Base-by-base conservation (phyloP, 1,140 invertebrate species). In the Periplaneta americana region DNA sequence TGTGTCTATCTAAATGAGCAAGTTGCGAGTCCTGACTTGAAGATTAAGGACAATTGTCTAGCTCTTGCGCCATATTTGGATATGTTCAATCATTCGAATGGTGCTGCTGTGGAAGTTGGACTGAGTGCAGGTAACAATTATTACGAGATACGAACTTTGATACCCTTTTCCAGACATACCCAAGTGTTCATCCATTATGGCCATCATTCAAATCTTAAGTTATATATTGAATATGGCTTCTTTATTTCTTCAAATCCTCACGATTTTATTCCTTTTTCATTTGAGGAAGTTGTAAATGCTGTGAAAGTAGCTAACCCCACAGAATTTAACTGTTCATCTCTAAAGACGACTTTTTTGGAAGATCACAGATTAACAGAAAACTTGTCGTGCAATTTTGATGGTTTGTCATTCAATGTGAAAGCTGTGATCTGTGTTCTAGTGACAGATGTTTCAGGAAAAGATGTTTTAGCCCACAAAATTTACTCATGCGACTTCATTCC, bases 161-260 rank as follows among this genome's bases (percentile, higher is more conserved):
- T 84, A 37, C 81, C 85, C 6, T 91, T 91, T 81, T 83, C 87
- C 33, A 88, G 89, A 83, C 89, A 91, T 83, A 87, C 91, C 22
- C 92, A 96, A 88, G 90, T 95, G 80, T 95, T 94, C 85, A 95
- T 96, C 75, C 94, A 91, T 83, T 96, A 96, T 86, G 95, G 95
- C 5, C 85, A 91, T 15, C 92, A 95, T 86, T 88, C 91, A 80
- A 96, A 94, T 88, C 83, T 89, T 1, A 92, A 92, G 84, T 87
- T 96, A 5, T 91, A 94, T 78, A 85, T 91, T 0, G 93, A 96
- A 82, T 96, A 96, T 87, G 95, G 95, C 0, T 96, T 96, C 87
- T 91, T 91, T 80, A 86, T 95, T 48, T 86, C 89, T 13, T 84
- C 87, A 15, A 95, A 95, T 88, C 84, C 86, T 31, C 87, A 93